Conservation (phyloP, 2,113 vertebrate genomes). For the Gobio gobio region DNA sequence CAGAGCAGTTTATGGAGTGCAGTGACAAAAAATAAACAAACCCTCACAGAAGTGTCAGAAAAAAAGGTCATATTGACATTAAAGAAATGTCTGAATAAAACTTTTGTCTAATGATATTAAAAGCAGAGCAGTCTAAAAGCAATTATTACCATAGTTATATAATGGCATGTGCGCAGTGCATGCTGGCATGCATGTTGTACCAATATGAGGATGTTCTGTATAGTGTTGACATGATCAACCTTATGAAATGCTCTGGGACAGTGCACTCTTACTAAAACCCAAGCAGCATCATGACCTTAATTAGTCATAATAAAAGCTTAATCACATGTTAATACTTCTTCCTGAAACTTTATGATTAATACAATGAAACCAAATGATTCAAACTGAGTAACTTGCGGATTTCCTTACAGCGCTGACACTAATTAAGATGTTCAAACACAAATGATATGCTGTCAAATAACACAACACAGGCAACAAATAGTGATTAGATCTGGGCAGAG, state of each 20-base stretch:
- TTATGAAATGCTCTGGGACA: not conserved
- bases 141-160: not conserved
- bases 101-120: too few relatives aligned
- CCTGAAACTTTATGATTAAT: not conserved
- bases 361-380: not conserved
- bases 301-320: not conserved
- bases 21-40: too few relatives aligned
- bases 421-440: not conserved
- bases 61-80: too few relatives aligned
- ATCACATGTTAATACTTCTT: not conserved
- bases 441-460: not conserved
- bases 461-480: not conserved
- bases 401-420: too few relatives aligned
- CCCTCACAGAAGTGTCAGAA: too few relatives aligned
- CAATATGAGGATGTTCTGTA: not conserved
- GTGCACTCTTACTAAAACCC: not conserved
- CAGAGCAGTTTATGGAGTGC: too few relatives aligned
- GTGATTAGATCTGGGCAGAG: not conserved
- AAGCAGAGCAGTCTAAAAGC: too few relatives aligned
- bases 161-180: not conserved
- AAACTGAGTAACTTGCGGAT: not conserved
- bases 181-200: not conserved
- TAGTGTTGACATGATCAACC: slow-evolving; percentile 3
- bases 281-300: not conserved
- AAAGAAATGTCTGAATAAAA: too few relatives aligned